These are phyloP conservation scores for Cyanistes caeruleus DNA, from an alignment of 2,113 vertebrate species.

Conservation along the genomic window DNA sequence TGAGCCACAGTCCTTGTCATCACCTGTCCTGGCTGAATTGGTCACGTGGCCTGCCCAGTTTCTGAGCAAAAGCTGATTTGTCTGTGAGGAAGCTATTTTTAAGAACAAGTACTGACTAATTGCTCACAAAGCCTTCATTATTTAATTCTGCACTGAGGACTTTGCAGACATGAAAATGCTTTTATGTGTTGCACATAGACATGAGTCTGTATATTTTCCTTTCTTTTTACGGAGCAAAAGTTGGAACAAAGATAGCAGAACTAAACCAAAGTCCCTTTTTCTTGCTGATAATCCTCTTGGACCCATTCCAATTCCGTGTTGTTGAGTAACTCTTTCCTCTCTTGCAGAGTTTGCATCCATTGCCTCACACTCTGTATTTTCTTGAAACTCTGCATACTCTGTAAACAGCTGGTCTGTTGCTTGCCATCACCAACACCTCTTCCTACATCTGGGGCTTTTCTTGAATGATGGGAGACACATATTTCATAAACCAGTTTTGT, in stretches of 20 bases:
- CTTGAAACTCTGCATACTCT: background rate
- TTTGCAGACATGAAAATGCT: constrained; percentile 22
- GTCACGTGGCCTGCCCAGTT: background rate
- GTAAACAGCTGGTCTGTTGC: background rate
- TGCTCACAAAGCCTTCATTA: constrained; percentile 46
- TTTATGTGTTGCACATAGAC: background rate
- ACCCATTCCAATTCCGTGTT: background rate
- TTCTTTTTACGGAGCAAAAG: constrained; percentile 13
- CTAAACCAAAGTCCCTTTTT: constrained; percentile 25
- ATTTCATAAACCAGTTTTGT: background rate
- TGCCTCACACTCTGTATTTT: background rate
- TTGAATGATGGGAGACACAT: background rate
- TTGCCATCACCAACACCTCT: background rate
- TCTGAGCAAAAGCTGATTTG: constrained; percentile 35
- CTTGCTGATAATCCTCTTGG: constrained; percentile 41
- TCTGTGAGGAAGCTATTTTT: constrained; percentile 50
- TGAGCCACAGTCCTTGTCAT: background rate
- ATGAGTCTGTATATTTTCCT: background rate
- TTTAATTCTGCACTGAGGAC: background rate
- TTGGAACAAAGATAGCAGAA: constrained; percentile 36
- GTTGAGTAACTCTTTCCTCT: constrained; percentile 24
- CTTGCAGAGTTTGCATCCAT: background rate
- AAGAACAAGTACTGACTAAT: background rate
- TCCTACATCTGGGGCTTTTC: background rate
- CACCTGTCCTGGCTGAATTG: constrained; percentile 21